A percentile compares a stretch with the other conserved stretches of the same genome.
phyloP scores from a whole-genome alignment of 2,888 invertebrate species.

The Cheilosia soror region DNA sequence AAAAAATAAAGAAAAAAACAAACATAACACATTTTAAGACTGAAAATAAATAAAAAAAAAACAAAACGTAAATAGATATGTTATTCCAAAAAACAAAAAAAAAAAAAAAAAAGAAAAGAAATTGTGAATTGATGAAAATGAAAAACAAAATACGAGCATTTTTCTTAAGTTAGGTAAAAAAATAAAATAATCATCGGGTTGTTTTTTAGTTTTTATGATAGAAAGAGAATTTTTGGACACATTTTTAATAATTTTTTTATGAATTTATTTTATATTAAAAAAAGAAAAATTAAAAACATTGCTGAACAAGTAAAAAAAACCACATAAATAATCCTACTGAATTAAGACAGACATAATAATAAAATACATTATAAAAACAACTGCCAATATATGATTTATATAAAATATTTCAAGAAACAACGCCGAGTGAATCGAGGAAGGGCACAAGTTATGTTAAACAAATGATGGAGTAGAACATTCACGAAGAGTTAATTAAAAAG shows the following conservation, averaged over 20 bases:
- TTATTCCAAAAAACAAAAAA: slow-evolving; percentile 3
- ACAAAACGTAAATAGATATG: slow-evolving; percentile 8
- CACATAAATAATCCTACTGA: slow-evolving; percentile 28
- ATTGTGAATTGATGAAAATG: slow-evolving; percentile 62
- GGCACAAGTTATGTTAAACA: neutral
- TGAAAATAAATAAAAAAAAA: slow-evolving; percentile 52
- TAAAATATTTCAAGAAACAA: slow-evolving; percentile 37
- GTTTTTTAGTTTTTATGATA: slow-evolving; percentile 11
- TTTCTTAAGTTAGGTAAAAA: slow-evolving; percentile 8
- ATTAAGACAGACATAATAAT: slow-evolving; percentile 7
- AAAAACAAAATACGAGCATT: slow-evolving; percentile 23
- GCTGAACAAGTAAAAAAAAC: slow-evolving; percentile 12
- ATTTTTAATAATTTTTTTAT: slow-evolving; percentile 9
- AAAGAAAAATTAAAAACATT: neutral
- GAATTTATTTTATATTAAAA: slow-evolving; percentile 25
- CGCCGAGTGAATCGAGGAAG: slow-evolving; percentile 40
- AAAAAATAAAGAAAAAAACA: slow-evolving; percentile 20
- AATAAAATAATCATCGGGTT: slow-evolving; percentile 47
- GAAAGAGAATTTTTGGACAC: slow-evolving; percentile 21
- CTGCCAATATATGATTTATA: slow-evolving; percentile 62
- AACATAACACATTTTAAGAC: slow-evolving; percentile 71
- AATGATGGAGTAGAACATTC: slow-evolving; percentile 29
- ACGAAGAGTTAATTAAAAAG: neutral
- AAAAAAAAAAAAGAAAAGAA: slow-evolving; percentile 35
- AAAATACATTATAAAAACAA: slow-evolving; percentile 16